Evolutionary conservation across 2,797 vertebrate species (phyloP), one percentile per base, ranked within the genome.

Genomic region (Lerista edwardsae): DNA sequence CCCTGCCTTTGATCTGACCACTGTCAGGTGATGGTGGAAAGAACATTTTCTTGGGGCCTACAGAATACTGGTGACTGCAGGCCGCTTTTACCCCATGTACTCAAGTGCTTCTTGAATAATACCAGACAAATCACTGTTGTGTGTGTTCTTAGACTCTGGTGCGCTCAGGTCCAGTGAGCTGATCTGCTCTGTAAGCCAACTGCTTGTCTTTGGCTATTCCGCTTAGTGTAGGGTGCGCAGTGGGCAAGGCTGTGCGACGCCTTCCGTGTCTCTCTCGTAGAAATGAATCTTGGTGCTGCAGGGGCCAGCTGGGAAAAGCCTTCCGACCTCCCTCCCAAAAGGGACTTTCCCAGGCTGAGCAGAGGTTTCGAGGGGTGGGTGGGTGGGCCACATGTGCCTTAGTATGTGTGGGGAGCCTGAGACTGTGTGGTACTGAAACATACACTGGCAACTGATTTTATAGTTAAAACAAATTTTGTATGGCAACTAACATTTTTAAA

Each of bases 401-500:
- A 61, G 31, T 72, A 47, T 62, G 67, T n/a, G 62, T 69, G 81
- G 55, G 83, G 69, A 86, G 79, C 83, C 83, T 86, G 75, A 67
- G 84, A 27, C 88, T 25, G 89, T 86, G 92, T 93, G 97, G 96
- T 97, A 97, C 97, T 96, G 96, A 95, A 96, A 95, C 95, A 96
- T 97, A 97, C 97, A 98, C 97, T 98, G 97, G 97, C 96, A 97
- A 97, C 97, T 97, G 95, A 97, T 97, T 97, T 97, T 97, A 95
- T 96, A 89, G 86, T 89, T 89, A 82, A 91, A 96, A 96, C 92
- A 89, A 96, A 78, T 77, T 97, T 96, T 97, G 96, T 97, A 96
- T 96, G 96, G 95, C 96, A 95, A 97, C 96, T 97, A 97, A 98
- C 95, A 94, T 94, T 97, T 77, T 90, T 96, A 97, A 97, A 97